phyloP scores from a whole-genome alignment of 2,797 vertebrate genomes.

The Falco rusticolus region DNA sequence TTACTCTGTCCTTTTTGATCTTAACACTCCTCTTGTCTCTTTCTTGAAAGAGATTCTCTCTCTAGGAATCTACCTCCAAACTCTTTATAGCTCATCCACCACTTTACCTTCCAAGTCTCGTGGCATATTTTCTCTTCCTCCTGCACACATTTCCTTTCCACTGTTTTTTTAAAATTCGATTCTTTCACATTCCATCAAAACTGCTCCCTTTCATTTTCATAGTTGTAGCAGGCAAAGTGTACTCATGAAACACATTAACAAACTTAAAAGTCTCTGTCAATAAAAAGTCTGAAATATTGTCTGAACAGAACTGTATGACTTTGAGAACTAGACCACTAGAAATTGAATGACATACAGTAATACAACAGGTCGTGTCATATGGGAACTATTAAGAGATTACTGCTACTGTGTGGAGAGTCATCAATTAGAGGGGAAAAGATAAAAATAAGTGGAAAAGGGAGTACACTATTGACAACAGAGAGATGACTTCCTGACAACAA shows the following conservation, averaged over 20 bases:
- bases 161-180: neutral
- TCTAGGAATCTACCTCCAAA: slow-evolving; percentile 13
- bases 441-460: neutral
- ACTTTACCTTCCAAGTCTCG: neutral
- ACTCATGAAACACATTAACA: slow-evolving; percentile 12
- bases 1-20: neutral
- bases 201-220: slow-evolving; percentile 16
- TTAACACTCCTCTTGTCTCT: neutral
- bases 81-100: neutral
- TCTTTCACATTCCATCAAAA: slow-evolving; percentile 16
- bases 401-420: neutral
- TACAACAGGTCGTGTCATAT: neutral
- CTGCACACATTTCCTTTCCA: neutral
- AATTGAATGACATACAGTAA: slow-evolving; percentile 1
- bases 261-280: slow-evolving; percentile 1
- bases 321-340: neutral
- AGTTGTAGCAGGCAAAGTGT: neutral
- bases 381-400: slow-evolving; percentile 13
- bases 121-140: neutral
- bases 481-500: neutral
- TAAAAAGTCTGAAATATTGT: slow-evolving; percentile 13
- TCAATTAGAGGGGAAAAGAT: neutral
- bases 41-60: neutral
- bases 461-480: neutral
- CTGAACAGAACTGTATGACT: neutral